phyloP scores from a whole-genome alignment of 1,140 invertebrate species.

The Orius insidiosus region DNA sequence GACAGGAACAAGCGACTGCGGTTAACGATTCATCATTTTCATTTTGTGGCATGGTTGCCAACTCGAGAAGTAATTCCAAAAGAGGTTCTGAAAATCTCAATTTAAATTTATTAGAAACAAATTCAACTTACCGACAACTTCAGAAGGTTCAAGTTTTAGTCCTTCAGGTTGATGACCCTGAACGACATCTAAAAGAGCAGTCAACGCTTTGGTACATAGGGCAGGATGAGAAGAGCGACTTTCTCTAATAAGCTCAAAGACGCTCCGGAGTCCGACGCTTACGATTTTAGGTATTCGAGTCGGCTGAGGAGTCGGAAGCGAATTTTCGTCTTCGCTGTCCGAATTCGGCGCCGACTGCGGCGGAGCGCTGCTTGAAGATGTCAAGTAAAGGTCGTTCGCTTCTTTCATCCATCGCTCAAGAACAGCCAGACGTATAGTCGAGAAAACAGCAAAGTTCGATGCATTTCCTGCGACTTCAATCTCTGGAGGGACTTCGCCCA shows the following conservation, averaged over 20 bases:
- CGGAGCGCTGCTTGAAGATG: slow-evolving; percentile 34
- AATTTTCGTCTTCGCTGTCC: slow-evolving; percentile 41
- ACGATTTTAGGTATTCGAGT: slow-evolving; percentile 62
- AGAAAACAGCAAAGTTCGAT: slow-evolving; percentile 64
- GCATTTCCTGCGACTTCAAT: slow-evolving; percentile 59
- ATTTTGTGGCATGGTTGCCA: slow-evolving; percentile 46
- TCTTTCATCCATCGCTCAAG: slow-evolving; percentile 50
- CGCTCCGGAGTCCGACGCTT: slow-evolving; percentile 71
- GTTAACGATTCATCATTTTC: slow-evolving; percentile 38
- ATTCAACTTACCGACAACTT: slow-evolving; percentile 44
- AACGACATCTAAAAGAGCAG: slow-evolving; percentile 73
- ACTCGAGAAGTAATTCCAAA: slow-evolving; percentile 58
- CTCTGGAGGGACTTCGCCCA: slow-evolving; percentile 31
- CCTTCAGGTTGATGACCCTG: slow-evolving; percentile 80
- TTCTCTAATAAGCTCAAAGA: slow-evolving; percentile 82
- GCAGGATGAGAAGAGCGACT: slow-evolving; percentile 59
- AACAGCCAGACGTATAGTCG: slow-evolving; percentile 53
- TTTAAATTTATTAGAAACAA: no score
- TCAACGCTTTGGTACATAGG: slow-evolving; percentile 72
- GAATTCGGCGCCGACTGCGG: slow-evolving; percentile 37
- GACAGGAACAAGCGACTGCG: slow-evolving; percentile 74
- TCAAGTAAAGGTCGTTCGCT: slow-evolving; percentile 39
- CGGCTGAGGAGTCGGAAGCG: slow-evolving; percentile 25
- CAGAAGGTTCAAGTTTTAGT: slow-evolving; percentile 50
- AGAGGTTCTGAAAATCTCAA: slow-evolving; percentile 41